Conservation (phyloP, 2,797 vertebrate genomes). For the Sebastes kiyomatsui region DNA sequence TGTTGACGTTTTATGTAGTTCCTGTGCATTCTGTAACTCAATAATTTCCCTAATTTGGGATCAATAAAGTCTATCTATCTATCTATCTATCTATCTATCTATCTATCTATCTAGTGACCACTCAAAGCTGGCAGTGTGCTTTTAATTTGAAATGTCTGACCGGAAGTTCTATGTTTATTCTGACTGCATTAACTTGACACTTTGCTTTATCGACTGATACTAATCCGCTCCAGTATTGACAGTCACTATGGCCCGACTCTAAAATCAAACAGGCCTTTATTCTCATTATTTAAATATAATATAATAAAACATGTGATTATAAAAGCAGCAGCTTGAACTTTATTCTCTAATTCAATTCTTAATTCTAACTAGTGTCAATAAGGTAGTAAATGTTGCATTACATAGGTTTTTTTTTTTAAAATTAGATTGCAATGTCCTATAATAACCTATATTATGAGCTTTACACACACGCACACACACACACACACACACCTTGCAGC, state of each 20-base stretch:
- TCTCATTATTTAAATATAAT: background rate
- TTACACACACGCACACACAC: background rate
- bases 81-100: too few relatives aligned
- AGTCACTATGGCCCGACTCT: background rate
- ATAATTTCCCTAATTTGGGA: too few relatives aligned
- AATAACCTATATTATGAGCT: background rate
- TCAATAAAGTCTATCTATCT: too few relatives aligned
- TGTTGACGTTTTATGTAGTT: too few relatives aligned
- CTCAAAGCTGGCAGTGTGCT: fast-evolving
- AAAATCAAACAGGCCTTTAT: constrained; percentile 11
- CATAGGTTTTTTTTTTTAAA: background rate
- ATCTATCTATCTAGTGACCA: background rate
- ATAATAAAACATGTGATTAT: background rate
- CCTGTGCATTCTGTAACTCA: too few relatives aligned
- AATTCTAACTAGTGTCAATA: background rate
- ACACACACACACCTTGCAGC: background rate
- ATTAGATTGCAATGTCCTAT: background rate
- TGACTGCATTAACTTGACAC: constrained; percentile 1
- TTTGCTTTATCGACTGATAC: constrained; percentile 39
- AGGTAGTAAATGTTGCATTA: background rate
- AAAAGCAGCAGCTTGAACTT: background rate
- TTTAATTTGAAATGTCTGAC: constrained; percentile 61
- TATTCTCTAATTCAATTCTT: background rate
- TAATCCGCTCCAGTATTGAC: constrained; percentile 66
- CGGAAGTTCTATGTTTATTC: constrained; percentile 48